Conservation (phyloP, 2,888 invertebrate genomes). For the Brachyptera putata region DNA sequence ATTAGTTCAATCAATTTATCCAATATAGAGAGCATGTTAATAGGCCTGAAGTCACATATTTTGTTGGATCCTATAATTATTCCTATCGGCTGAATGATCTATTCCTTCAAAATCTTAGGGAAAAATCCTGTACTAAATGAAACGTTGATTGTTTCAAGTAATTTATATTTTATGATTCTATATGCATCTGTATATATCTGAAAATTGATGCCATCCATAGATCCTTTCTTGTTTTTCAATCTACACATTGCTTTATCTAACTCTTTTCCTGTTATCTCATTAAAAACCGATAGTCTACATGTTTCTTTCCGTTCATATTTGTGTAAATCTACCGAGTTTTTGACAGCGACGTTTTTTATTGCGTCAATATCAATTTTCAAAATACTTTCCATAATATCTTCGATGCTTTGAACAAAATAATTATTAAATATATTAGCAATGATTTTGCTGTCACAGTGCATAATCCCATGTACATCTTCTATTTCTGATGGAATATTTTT, state of each 20-base stretch:
- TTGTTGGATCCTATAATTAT: neutral
- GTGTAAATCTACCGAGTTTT: neutral
- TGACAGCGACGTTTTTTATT: neutral
- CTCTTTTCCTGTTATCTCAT: neutral
- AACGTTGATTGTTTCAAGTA: neutral
- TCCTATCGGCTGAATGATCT: neutral
- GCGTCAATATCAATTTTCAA: neutral
- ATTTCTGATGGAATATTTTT: neutral
- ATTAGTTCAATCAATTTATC: neutral
- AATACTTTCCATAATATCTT: neutral
- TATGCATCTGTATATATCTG: neutral
- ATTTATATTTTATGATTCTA: neutral
- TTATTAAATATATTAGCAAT: neutral
- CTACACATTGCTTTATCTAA: neutral
- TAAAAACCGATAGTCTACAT: neutral
- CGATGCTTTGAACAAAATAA: neutral
- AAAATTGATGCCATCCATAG: neutral
- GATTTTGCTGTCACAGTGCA: neutral
- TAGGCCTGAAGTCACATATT: neutral
- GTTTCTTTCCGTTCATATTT: neutral
- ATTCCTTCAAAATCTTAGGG: neutral
- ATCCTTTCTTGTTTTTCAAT: neutral
- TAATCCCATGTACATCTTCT: neutral
- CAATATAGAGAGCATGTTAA: neutral
- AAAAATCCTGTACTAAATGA: neutral